Conservation (phyloP, 2,113 vertebrate genomes). For the Pteruthius melanotis region DNA sequence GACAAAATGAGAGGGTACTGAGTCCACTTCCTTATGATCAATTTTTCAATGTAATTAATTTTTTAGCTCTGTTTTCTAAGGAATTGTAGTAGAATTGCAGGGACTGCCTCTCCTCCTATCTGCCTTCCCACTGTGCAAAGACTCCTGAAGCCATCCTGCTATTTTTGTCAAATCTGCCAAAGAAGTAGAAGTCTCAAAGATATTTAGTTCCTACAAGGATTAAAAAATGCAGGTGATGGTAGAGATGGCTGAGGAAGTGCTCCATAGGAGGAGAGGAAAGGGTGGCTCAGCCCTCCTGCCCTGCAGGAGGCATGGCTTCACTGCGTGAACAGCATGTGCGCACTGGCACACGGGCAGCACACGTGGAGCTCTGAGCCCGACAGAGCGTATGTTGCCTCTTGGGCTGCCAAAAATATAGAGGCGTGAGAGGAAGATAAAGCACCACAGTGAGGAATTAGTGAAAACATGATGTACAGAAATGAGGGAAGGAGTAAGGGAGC, state of each 20-base stretch:
- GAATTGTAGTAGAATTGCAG: neutral
- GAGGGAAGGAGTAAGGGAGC: neutral
- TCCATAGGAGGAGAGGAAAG: neutral
- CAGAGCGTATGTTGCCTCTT: neutral
- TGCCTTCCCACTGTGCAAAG: neutral
- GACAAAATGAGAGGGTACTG: neutral
- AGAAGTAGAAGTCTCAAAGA: neutral
- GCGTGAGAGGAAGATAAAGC: neutral
- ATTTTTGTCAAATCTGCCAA: neutral
- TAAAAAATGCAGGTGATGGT: neutral
- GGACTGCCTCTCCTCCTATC: neutral
- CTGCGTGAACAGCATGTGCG: neutral
- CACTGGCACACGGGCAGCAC: neutral
- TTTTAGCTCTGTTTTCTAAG: neutral
- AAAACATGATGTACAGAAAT: neutral
- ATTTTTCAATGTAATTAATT: neutral
- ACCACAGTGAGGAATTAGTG: neutral
- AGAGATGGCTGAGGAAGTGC: neutral
- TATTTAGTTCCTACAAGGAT: neutral
- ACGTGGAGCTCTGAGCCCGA: neutral
- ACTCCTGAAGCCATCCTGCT: neutral
- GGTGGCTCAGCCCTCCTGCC: neutral
- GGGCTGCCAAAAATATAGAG: constrained; percentile 1
- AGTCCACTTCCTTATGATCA: neutral
- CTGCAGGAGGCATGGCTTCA: fast-evolving